Evolutionary conservation across 2,888 invertebrate species (phyloP), one percentile per base, ranked within the genome.

Genomic region (Eupithecia tripunctaria): DNA sequence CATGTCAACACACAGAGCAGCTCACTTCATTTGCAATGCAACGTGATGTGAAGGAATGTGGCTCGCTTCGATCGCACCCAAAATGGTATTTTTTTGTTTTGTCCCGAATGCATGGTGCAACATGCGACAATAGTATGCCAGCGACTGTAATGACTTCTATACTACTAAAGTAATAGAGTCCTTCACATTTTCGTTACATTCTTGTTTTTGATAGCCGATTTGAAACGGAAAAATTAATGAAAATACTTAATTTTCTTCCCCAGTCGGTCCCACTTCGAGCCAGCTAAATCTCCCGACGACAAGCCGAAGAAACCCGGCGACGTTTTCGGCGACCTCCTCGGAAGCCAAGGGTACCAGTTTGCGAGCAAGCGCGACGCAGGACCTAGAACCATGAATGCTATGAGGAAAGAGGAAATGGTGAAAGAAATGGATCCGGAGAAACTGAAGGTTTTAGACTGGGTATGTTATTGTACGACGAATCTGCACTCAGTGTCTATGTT

Each of bases 361-460:
- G 96, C 96, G 63, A 93, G 96, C 8, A 96, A 96, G 65, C 97
- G 96, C 82, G 96, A 96, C 76, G 94, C 96, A 59, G 97, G 97
- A 1, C 98, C 98, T 0, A 95, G 96, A 80, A 98, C 98, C 2
- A 98, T 99, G 83, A 99, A 98, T 86, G 98, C 97, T 78, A 98
- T 99, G 98, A 95, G 98, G 36, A 98, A 98, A 86, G 97, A 97
- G 78, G 97, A 98, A 82, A 93, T 98, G 84, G 97, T 96, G 0
- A 97, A 96, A 82, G 97, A 97, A 72, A 98, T 98, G 97, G 99
- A 99, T 92, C 99, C 99, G 0, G 98, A 98, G 79, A 97, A 97
- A 89, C 88, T 99, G 66, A 98, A 97, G 91, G 95, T 97, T 79
- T 91, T 96, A 81, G 97, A 97, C 86, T 97, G 97, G 97, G 98